Percentiles rank a stretch among this genome's conserved stretches.
Evolutionary conservation across 2,888 invertebrate species (phyloP).

Genomic region (Hedya salicella): DNA sequence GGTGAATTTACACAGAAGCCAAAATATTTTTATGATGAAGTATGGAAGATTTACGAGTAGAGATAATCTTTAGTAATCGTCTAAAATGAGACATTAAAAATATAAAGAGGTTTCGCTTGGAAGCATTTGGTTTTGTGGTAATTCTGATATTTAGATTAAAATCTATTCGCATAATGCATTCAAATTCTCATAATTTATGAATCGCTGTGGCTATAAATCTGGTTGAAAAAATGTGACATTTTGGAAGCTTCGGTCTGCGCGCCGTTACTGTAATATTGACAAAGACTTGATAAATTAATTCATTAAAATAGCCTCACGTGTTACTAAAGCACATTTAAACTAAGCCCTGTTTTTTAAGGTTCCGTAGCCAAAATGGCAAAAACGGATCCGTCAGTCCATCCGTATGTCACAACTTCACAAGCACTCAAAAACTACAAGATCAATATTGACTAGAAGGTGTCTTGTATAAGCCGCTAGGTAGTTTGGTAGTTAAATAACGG

Average conservation of each 20-base stretch:
- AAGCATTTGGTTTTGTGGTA: slow-evolving; percentile 14
- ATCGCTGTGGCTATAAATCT: slow-evolving; percentile 14
- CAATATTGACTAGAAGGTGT: too few species aligned
- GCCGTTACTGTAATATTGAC: background rate
- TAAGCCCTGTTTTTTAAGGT: too few species aligned
- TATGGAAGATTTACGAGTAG: slow-evolving; percentile 22
- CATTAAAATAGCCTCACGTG: too few species aligned
- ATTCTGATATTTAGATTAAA: slow-evolving; percentile 12
- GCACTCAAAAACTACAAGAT: too few species aligned
- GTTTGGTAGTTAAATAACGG: too few species aligned
- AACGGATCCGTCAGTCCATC: too few species aligned
- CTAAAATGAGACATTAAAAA: slow-evolving; percentile 34
- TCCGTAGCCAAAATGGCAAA: too few species aligned
- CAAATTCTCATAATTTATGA: slow-evolving; percentile 21
- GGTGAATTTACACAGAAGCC: slow-evolving; percentile 15
- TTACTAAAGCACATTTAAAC: too few species aligned
- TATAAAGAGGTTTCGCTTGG: slow-evolving; percentile 27
- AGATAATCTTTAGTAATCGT: slow-evolving; percentile 38
- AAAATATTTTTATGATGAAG: slow-evolving; percentile 9
- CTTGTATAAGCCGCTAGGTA: too few species aligned
- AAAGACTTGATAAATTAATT: too few species aligned
- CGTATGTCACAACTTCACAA: too few species aligned
- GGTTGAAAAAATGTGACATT: slow-evolving; percentile 13
- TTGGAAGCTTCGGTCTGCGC: background rate
- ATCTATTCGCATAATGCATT: slow-evolving; percentile 19